Evolutionary conservation across 2,888 invertebrate species (phyloP).

Genomic region (Agrochola lychnidis): DNA sequence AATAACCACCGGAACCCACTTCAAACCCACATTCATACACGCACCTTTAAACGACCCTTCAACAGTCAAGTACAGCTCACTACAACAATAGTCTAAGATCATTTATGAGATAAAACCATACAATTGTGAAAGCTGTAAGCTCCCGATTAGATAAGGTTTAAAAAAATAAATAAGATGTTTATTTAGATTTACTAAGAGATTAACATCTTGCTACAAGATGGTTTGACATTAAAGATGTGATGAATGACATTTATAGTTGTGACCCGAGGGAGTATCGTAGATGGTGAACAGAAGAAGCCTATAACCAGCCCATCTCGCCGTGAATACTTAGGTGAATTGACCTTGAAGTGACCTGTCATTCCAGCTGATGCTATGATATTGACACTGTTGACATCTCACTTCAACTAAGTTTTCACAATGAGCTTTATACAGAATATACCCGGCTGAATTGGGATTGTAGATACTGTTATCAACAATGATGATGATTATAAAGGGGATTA

Average conservation of each 20-base stretch:
- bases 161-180: slow-evolving; percentile 46
- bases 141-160: slow-evolving; percentile 12
- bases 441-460: not conserved
- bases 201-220: slow-evolving; percentile 39
- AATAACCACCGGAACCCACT: slow-evolving; percentile 41
- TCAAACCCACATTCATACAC: not conserved
- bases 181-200: slow-evolving; percentile 46
- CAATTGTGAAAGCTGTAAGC: slow-evolving; percentile 27
- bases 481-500: too few relatives aligned
- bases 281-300: too few relatives aligned
- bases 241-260: slow-evolving; percentile 35
- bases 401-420: too few relatives aligned
- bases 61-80: slow-evolving; percentile 53
- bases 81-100: slow-evolving; percentile 44
- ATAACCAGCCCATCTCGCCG: too few relatives aligned
- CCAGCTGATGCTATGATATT: not conserved
- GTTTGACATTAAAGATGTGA: slow-evolving; percentile 12
- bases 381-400: too few relatives aligned
- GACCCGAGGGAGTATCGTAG: not conserved
- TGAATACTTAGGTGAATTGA: too few relatives aligned
- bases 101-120: slow-evolving; percentile 44
- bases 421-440: too few relatives aligned
- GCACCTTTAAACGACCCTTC: slow-evolving; percentile 35
- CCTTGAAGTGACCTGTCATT: too few relatives aligned
- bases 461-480: not conserved